Evolutionary conservation across 2,113 vertebrate genomes (phyloP).

Genomic region (Megatriorchis doriae): DNA sequence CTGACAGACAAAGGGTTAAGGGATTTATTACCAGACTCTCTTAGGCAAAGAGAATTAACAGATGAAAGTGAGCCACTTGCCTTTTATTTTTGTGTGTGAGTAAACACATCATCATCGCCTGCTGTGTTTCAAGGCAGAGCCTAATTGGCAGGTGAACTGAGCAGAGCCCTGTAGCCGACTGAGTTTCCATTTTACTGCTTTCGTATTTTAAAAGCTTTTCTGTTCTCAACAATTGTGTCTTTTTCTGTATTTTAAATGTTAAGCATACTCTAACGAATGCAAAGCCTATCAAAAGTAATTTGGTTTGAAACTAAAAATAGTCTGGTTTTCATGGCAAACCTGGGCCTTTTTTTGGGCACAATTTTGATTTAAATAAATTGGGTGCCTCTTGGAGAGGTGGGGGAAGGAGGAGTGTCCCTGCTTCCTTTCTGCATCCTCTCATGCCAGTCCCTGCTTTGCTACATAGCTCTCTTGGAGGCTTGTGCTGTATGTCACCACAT

Average conservation of each 20-base stretch:
- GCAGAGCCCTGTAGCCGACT: not conserved
- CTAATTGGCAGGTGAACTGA: not conserved
- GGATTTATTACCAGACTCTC: not conserved
- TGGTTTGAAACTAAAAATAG: not conserved
- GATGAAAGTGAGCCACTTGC: not conserved
- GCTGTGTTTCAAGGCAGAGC: not conserved
- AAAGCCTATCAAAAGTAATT: not conserved
- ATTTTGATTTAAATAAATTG: not conserved
- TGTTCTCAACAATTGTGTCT: not conserved
- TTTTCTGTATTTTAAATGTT: not conserved
- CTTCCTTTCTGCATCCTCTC: not conserved
- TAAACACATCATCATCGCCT: not conserved
- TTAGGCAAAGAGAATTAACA: not conserved
- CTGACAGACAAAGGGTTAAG: not conserved
- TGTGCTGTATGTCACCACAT: rapidly evolving
- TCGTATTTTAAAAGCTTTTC: not conserved
- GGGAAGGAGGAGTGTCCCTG: not conserved
- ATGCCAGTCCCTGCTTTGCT: not conserved
- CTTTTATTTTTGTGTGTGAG: not conserved
- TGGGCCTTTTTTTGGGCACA: not conserved
- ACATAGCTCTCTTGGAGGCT: not conserved
- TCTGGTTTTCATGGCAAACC: not conserved
- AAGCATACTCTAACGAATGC: not conserved
- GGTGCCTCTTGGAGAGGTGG: not conserved
- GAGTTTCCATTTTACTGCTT: not conserved